phyloP scores from a whole-genome alignment of 2,888 invertebrate species.

The Plemyria rubiginata region DNA sequence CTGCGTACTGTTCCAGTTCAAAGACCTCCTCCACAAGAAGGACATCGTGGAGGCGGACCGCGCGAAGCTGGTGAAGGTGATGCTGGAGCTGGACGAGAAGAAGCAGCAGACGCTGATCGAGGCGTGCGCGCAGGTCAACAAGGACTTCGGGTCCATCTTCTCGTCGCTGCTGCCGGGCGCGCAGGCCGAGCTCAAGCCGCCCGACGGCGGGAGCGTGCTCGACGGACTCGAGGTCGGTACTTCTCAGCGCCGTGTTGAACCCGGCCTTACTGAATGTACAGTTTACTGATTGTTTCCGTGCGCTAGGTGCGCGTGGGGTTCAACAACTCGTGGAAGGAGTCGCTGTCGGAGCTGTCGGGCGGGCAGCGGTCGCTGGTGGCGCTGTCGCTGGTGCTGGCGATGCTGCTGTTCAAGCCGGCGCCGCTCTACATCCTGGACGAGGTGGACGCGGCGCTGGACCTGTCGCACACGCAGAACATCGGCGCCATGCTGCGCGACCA shows the following conservation, averaged over 20 bases:
- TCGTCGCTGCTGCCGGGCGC: conserved; percentile 95
- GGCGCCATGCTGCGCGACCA: conserved; percentile 94
- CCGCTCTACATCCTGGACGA: conserved; percentile 99
- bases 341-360: conserved; percentile 97
- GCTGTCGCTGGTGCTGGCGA: conserved; percentile 96
- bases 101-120: conserved; percentile 92
- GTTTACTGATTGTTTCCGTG: too few species aligned
- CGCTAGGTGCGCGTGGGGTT: conserved; percentile 88
- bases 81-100: conserved; percentile 95
- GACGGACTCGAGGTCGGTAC: conserved; percentile 92
- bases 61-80: conserved; percentile 90
- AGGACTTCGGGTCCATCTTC: conserved; percentile 98
- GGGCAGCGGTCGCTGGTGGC: conserved; percentile 98
- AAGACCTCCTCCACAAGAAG: conserved; percentile 89
- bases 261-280: too few species aligned
- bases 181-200: conserved; percentile 92
- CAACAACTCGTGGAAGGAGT: conserved; percentile 98
- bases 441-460: conserved; percentile 98
- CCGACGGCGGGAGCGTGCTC: conserved; percentile 89
- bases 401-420: conserved; percentile 98
- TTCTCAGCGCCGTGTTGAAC: too few species aligned
- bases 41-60: conserved; percentile 90
- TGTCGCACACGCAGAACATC: conserved; percentile 99
- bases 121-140: conserved; percentile 95
- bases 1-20: conserved; percentile 75